Conservation (phyloP, 1,140 invertebrate genomes). For the Heliconius melpomene region DNA sequence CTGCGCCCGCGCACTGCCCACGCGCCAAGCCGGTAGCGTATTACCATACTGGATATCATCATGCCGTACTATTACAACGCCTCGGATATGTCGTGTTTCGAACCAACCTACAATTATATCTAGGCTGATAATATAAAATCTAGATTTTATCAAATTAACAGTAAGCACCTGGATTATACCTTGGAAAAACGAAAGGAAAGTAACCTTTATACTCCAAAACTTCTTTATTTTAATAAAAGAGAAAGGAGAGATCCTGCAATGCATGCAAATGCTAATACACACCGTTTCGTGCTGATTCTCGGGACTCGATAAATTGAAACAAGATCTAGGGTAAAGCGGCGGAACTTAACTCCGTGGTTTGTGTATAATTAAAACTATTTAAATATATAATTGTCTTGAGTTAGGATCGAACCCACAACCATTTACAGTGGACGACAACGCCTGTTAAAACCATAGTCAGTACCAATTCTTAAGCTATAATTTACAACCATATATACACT, state of each 20-base stretch:
- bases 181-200: background rate
- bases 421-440: too few species aligned
- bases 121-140: slow-evolving; percentile 44
- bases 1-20: slow-evolving; percentile 57
- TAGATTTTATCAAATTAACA: background rate
- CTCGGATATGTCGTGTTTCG: slow-evolving; percentile 30
- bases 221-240: too few species aligned
- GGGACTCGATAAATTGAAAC: too few species aligned
- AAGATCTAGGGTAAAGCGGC: too few species aligned
- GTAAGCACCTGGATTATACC: background rate
- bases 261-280: too few species aligned
- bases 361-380: too few species aligned
- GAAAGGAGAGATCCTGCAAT: too few species aligned
- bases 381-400: too few species aligned
- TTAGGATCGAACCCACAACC: too few species aligned
- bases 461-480: background rate
- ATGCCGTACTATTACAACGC: slow-evolving; percentile 40
- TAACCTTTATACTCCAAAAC: too few species aligned
- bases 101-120: slow-evolving; percentile 31
- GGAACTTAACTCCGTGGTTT: too few species aligned
- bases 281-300: too few species aligned
- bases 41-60: slow-evolving; percentile 51
- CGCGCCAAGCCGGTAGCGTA: slow-evolving; percentile 51
- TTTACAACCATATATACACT: background rate
- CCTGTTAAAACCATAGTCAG: background rate